These are phyloP conservation scores for Orthosia gothica DNA, from an alignment of 2,888 invertebrate genomes.

Conservation along the genomic window DNA sequence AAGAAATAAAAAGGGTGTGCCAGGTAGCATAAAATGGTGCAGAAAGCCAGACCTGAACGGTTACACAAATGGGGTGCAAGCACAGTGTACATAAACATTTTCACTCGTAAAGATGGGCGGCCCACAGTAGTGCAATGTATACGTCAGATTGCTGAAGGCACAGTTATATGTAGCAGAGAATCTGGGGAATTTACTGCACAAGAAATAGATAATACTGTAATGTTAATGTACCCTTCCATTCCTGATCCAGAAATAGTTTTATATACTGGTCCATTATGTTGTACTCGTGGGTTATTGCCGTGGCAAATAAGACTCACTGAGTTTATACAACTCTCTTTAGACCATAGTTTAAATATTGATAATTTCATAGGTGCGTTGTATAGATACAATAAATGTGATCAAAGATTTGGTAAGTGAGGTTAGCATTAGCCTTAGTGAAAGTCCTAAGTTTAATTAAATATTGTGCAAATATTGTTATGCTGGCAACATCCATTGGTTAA, in stretches of 20 bases:
- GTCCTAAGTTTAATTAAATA: conserved; percentile 77
- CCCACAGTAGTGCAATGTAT: conserved; percentile 88
- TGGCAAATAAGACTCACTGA: conserved; percentile 97
- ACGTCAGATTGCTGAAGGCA: conserved; percentile 82
- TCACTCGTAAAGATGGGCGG: conserved; percentile 90
- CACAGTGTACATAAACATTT: conserved; percentile 92
- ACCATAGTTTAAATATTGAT: conserved; percentile 91
- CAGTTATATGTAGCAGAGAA: conserved; percentile 78
- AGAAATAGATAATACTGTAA: conserved; percentile 90
- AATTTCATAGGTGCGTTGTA: conserved; percentile 93
- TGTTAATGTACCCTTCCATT: conserved; percentile 89
- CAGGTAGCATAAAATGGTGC: conserved; percentile 91
- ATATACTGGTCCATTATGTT: conserved; percentile 93
- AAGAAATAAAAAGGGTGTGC: conserved; percentile 88
- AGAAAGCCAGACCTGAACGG: conserved; percentile 87
- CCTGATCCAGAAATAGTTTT: conserved; percentile 96
- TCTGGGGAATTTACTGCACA: conserved; percentile 90
- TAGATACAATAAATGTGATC: conserved; percentile 94
- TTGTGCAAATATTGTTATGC: conserved; percentile 46
- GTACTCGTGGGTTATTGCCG: conserved; percentile 95
- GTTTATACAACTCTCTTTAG: conserved; percentile 93
- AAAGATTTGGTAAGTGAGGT: conserved; percentile 95
- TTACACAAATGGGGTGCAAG: conserved; percentile 90
- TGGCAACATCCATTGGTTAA: conserved; percentile 44
- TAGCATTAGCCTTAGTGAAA: conserved; percentile 63